phyloP scores from a whole-genome alignment of 64 coral and sea anemone species.

The Catalaphyllia jardinei region DNA sequence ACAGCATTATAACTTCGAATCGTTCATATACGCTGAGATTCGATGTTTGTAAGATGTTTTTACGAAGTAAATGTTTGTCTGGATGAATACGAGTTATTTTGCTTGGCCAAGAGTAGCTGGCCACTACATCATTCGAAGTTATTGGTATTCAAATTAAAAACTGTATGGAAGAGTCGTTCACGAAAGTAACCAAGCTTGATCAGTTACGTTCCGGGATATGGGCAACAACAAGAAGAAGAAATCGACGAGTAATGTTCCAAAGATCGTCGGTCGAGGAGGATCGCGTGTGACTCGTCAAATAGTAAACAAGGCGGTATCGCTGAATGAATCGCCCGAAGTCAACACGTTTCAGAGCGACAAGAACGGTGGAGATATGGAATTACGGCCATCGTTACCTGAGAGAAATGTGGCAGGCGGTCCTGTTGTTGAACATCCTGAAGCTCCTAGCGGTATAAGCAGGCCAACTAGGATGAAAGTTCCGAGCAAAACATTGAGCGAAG shows the following conservation, averaged over 20 bases:
- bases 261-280: not conserved
- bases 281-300: not conserved
- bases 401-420: not conserved
- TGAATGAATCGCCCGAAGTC: too few species aligned
- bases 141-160: slow-evolving; percentile 15
- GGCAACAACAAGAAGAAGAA: not conserved
- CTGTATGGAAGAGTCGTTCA: slow-evolving; percentile 6
- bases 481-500: slow-evolving; percentile 23
- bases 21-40: too few species aligned
- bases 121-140: slow-evolving; percentile 23
- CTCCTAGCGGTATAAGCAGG: not conserved
- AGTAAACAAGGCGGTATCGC: too few species aligned
- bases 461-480: slow-evolving; percentile 1
- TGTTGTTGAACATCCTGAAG: not conserved
- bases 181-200: slow-evolving; percentile 4
- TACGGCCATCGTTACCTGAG: slow-evolving; percentile 8
- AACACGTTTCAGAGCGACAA: slow-evolving; percentile 19
- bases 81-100: too few species aligned
- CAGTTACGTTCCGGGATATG: too few species aligned
- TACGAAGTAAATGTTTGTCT: too few species aligned
- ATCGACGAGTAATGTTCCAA: not conserved
- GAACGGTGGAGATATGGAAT: slow-evolving; percentile 6
- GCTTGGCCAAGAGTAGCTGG: not conserved
- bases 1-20: too few species aligned
- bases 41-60: too few species aligned